phyloP scores from a whole-genome alignment of 2,113 vertebrate species.

The Physeter macrocephalus region DNA sequence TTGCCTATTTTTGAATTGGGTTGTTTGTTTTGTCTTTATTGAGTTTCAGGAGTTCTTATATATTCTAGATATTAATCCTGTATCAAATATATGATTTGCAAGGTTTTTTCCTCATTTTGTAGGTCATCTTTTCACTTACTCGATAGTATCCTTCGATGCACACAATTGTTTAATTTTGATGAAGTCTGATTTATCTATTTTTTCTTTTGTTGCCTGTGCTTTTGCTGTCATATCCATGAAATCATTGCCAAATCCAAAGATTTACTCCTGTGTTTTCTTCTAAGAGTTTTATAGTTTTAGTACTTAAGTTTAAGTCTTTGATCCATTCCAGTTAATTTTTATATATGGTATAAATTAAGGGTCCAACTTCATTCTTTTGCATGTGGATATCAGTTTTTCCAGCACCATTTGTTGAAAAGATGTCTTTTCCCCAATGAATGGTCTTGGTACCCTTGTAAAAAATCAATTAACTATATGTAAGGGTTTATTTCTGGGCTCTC shows the following conservation, averaged over 20 bases:
- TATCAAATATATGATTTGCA: background rate
- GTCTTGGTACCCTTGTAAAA: background rate
- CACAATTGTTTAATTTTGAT: background rate
- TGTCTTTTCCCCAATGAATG: background rate
- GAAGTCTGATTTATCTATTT: background rate
- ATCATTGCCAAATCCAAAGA: background rate
- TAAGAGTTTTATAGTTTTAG: background rate
- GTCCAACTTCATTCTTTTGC: background rate
- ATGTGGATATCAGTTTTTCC: background rate
- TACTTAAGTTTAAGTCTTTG: background rate
- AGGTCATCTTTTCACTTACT: background rate
- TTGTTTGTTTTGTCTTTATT: background rate
- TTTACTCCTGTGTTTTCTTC: background rate
- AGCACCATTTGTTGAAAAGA: constrained; percentile 1
- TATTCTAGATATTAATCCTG: background rate
- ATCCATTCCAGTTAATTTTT: background rate
- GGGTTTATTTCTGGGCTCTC: background rate
- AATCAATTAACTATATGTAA: background rate
- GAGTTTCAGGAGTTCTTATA: background rate
- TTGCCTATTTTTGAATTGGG: background rate
- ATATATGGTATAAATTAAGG: background rate
- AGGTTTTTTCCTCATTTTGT: background rate
- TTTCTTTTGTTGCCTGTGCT: background rate
- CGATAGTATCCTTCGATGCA: background rate
- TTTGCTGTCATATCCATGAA: background rate